Percentiles rank a stretch among this genome's conserved stretches.
phyloP scores from a whole-genome alignment of 2,113 vertebrate species.

The Lipotes vexillifer region DNA sequence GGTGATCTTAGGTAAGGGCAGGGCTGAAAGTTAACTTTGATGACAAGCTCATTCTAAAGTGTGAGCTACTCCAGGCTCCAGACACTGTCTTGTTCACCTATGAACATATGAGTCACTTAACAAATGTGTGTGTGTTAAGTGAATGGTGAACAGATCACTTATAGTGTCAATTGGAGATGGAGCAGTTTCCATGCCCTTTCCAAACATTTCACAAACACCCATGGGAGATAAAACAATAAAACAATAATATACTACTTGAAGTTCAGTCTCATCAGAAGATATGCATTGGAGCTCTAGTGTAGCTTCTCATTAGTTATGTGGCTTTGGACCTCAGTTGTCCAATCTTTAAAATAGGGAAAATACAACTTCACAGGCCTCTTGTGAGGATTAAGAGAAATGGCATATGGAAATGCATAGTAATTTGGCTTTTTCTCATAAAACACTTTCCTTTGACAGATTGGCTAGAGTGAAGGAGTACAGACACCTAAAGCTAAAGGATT shows the following conservation, averaged over 20 bases:
- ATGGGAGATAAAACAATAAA: background rate
- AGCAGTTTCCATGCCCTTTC: background rate
- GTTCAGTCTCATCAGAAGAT: background rate
- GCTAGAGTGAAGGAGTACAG: background rate
- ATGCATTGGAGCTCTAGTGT: background rate
- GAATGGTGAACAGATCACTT: background rate
- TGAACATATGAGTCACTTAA: background rate
- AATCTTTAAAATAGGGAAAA: background rate
- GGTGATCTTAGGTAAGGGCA: background rate
- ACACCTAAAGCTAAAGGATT: background rate
- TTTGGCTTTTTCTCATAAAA: background rate
- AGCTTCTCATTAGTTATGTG: background rate
- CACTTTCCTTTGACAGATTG: constrained; percentile 14
- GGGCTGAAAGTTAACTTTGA: background rate
- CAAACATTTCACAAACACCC: background rate
- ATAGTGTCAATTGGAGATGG: background rate
- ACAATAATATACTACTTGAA: background rate
- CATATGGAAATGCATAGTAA: background rate
- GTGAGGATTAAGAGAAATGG: background rate
- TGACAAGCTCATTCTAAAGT: background rate
- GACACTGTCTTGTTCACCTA: background rate
- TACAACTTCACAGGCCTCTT: background rate
- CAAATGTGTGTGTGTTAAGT: background rate
- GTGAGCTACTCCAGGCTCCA: background rate
- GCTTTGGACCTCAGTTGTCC: background rate